Evolutionary conservation across 2,888 invertebrate species (phyloP).

Genomic region (Dichetophora obliterata): DNA sequence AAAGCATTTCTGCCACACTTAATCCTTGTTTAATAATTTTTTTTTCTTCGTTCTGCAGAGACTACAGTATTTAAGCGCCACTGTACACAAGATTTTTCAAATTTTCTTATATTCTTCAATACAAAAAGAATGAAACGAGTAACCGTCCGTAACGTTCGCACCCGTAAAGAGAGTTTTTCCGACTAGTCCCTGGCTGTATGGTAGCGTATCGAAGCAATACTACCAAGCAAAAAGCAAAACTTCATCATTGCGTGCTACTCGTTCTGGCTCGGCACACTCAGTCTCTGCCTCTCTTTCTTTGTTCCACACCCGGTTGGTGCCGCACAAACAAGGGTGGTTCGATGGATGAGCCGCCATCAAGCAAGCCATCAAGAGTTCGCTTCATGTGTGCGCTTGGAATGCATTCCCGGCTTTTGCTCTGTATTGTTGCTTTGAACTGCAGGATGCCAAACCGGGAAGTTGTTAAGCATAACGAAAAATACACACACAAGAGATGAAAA

Average conservation of each 20-base stretch:
- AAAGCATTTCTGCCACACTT: background rate
- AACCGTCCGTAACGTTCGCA: slow-evolving; percentile 50
- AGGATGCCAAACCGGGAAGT: background rate
- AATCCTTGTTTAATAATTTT: background rate
- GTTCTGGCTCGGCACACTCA: background rate
- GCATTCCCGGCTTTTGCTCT: slow-evolving; percentile 5
- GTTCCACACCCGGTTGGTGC: slow-evolving; percentile 23
- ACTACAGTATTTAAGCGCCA: slow-evolving; percentile 25
- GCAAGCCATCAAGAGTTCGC: background rate
- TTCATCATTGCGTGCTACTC: background rate
- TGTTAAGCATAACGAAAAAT: background rate
- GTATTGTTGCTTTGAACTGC: slow-evolving; percentile 1
- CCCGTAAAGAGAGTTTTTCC: slow-evolving; percentile 59
- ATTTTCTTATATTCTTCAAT: background rate
- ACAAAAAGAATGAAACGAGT: background rate
- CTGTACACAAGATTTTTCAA: slow-evolving; percentile 17
- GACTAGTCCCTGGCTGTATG: slow-evolving; percentile 57
- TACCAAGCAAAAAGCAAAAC: background rate
- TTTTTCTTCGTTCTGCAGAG: background rate
- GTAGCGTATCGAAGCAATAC: slow-evolving; percentile 1
- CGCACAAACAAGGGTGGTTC: slow-evolving; percentile 19
- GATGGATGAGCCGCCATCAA: background rate
- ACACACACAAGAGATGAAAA: background rate
- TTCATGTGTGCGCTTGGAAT: background rate
- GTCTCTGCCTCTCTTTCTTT: slow-evolving; percentile 9